Percentiles rank a stretch among this genome's conserved stretches.
These are phyloP conservation scores for Phalacrocorax brasilianus DNA, from an alignment of 2,113 vertebrate genomes.

Conservation along the genomic window DNA sequence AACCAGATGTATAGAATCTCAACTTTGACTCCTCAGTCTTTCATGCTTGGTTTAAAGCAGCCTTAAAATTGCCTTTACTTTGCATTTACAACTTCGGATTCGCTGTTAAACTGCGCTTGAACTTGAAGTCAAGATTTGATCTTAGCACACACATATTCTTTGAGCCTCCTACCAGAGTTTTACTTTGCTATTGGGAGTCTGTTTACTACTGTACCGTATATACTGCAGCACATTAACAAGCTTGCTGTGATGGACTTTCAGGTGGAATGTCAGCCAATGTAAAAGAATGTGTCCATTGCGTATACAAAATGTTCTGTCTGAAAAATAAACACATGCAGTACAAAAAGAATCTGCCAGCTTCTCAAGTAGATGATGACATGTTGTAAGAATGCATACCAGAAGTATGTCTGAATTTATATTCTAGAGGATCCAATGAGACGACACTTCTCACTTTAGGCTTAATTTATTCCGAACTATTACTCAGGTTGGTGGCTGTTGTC, in stretches of 20 bases:
- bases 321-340: conserved; percentile 6
- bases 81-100: conserved; percentile 79
- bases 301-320: not conserved
- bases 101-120: conserved; percentile 78
- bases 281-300: conserved; percentile 35
- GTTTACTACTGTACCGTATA: conserved; percentile 58
- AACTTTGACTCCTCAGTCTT: conserved; percentile 75
- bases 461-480: conserved; percentile 46
- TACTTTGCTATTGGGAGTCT: conserved; percentile 69
- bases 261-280: conserved; percentile 61
- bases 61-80: conserved; percentile 76
- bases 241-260: conserved; percentile 62
- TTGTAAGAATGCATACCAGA: conserved; percentile 29
- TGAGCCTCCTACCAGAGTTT: conserved; percentile 55
- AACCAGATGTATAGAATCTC: conserved; percentile 78
- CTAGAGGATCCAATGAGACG: not conserved
- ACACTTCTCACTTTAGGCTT: conserved; percentile 29
- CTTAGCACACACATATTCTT: conserved; percentile 56
- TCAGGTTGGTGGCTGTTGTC: conserved; percentile 3
- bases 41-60: conserved; percentile 78
- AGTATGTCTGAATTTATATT: conserved; percentile 22
- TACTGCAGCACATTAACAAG: conserved; percentile 65
- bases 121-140: conserved; percentile 73
- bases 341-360: not conserved
- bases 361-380: conserved; percentile 26